Percentiles rank a stretch among this genome's conserved stretches.
phyloP scores from a whole-genome alignment of 2,113 vertebrate genomes.

The Arenaria interpres region DNA sequence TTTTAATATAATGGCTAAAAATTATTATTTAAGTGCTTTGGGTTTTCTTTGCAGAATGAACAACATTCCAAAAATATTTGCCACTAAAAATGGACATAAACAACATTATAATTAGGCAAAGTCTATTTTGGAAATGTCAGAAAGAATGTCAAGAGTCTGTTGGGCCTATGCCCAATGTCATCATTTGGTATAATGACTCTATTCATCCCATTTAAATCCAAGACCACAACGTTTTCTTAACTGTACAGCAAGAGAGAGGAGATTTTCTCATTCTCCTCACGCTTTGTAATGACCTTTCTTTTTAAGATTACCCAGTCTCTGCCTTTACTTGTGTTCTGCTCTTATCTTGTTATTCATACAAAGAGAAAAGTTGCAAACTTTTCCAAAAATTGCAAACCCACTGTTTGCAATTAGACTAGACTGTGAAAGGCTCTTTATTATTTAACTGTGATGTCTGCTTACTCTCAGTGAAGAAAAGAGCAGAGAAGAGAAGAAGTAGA shows the following conservation, averaged over 20 bases:
- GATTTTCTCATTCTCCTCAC: not conserved
- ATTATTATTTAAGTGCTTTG: not conserved
- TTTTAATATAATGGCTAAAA: not conserved
- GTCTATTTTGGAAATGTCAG: conserved; percentile 48
- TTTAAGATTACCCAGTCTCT: not conserved
- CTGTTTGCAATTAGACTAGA: too few relatives aligned
- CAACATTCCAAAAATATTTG: conserved; percentile 38
- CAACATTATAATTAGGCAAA: conserved; percentile 33
- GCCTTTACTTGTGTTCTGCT: not conserved
- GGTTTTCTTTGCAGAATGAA: conserved; percentile 29
- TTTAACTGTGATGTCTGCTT: not conserved
- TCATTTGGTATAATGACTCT: not conserved
- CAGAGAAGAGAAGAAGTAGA: not conserved
- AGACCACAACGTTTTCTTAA: not conserved
- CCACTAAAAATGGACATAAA: conserved; percentile 2
- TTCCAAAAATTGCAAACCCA: not conserved
- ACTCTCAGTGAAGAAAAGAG: not conserved
- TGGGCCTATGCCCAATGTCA: not conserved
- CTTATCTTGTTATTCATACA: not conserved
- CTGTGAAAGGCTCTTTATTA: not conserved
- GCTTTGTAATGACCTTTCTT: not conserved
- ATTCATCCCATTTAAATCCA: not conserved
- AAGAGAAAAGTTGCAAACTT: not conserved
- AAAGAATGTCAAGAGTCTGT: conserved; percentile 47
- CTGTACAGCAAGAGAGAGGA: not conserved